Evolutionary conservation across 2,888 invertebrate species (phyloP).

Genomic region (Eustalomyia histrio): DNA sequence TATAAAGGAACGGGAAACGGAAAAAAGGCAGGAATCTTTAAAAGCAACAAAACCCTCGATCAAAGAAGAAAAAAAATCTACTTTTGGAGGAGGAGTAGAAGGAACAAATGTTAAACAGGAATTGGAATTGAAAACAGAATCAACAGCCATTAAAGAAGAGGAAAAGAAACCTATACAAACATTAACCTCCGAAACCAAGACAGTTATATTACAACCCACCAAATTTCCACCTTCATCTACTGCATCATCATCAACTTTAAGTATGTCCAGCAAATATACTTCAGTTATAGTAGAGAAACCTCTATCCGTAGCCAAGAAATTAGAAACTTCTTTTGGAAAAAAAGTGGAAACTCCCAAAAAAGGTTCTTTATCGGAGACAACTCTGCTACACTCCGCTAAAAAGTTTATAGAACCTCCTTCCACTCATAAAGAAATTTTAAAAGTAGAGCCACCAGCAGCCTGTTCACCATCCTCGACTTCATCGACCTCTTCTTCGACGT

Average conservation of each 20-base stretch:
- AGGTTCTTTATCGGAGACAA: slow-evolving; percentile 33
- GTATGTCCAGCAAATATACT: slow-evolving; percentile 68
- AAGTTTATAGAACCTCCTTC: slow-evolving; percentile 70
- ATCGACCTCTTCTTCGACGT: slow-evolving; percentile 73
- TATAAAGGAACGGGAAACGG: slow-evolving; percentile 72
- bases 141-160: slow-evolving; percentile 66
- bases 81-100: slow-evolving; percentile 32
- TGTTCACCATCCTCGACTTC: slow-evolving; percentile 73
- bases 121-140: slow-evolving; percentile 45
- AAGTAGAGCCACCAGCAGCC: slow-evolving; percentile 71
- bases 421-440: slow-evolving; percentile 71
- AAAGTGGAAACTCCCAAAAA: slow-evolving; percentile 65
- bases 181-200: slow-evolving; percentile 66
- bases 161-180: slow-evolving; percentile 63
- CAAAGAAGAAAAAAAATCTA: slow-evolving; percentile 62
- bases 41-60: slow-evolving; percentile 70
- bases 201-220: slow-evolving; percentile 68
- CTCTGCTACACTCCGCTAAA: slow-evolving; percentile 49
- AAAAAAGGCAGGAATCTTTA: slow-evolving; percentile 72
- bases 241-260: slow-evolving; percentile 18
- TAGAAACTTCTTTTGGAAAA: slow-evolving; percentile 56
- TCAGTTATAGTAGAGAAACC: slow-evolving; percentile 76
- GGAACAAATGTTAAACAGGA: slow-evolving; percentile 62
- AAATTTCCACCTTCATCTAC: slow-evolving; percentile 65
- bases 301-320: slow-evolving; percentile 63